phyloP scores from a whole-genome alignment of 2,888 invertebrate genomes.

The Habroteleia sp. region DNA sequence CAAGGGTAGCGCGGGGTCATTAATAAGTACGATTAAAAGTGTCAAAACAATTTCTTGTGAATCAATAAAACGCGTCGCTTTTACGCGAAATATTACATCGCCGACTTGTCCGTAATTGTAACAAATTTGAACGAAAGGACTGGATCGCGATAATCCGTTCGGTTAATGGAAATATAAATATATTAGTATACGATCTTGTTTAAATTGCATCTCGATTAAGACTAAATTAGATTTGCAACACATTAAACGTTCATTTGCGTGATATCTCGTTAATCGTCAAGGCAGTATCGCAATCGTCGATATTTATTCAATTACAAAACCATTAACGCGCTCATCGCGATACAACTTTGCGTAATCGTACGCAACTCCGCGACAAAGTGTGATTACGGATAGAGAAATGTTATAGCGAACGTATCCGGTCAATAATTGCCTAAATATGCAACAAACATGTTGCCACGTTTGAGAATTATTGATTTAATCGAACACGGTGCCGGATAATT shows the following conservation, averaged over 20 bases:
- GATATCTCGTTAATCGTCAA: slow-evolving; percentile 65
- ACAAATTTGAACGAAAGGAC: slow-evolving; percentile 55
- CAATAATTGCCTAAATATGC: slow-evolving; percentile 54
- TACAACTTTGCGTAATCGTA: slow-evolving; percentile 56
- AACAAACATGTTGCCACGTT: slow-evolving; percentile 30
- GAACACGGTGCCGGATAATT: slow-evolving; percentile 7
- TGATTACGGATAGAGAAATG: slow-evolving; percentile 49
- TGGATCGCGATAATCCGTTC: slow-evolving; percentile 47
- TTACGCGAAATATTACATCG: slow-evolving; percentile 51
- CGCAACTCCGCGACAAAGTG: slow-evolving; percentile 51
- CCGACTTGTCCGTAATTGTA: slow-evolving; percentile 38
- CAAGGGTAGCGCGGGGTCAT: slow-evolving; percentile 15
- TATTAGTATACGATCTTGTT: slow-evolving; percentile 65
- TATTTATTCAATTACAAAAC: slow-evolving; percentile 67
- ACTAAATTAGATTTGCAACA: slow-evolving; percentile 64
- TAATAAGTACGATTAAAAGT: slow-evolving; percentile 56
- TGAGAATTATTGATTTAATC: slow-evolving; percentile 41
- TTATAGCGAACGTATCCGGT: slow-evolving; percentile 34
- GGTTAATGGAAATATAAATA: slow-evolving; percentile 65
- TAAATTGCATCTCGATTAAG: slow-evolving; percentile 66
- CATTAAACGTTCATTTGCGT: slow-evolving; percentile 64
- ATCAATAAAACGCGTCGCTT: slow-evolving; percentile 48
- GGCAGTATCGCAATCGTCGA: slow-evolving; percentile 61
- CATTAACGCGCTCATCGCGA: slow-evolving; percentile 64
- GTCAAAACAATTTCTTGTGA: slow-evolving; percentile 59